phyloP scores from a whole-genome alignment of 2,113 vertebrate species.

The Scalopus aquaticus region DNA sequence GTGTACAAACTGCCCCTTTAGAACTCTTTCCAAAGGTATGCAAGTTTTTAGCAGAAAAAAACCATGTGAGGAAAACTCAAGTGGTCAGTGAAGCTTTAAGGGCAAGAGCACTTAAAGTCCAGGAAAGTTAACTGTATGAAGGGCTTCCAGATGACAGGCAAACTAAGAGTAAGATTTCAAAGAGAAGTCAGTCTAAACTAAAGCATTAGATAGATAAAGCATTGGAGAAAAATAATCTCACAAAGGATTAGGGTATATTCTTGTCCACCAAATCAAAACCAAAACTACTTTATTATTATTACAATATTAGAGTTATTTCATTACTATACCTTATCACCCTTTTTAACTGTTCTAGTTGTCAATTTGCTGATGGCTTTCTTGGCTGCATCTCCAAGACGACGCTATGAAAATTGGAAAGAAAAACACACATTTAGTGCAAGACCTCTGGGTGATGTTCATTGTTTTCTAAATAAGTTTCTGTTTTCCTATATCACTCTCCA shows the following conservation, averaged over 20 bases:
- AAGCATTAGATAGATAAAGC: background rate
- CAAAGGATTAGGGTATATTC: background rate
- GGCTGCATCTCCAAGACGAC: constrained; percentile 96
- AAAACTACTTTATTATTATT: background rate
- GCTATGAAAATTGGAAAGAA: constrained; percentile 86
- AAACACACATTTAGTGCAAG: constrained; percentile 72
- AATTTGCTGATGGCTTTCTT: constrained; percentile 98
- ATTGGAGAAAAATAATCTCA: background rate
- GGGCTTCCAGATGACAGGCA: background rate
- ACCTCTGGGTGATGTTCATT: constrained; percentile 59
- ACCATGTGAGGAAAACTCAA: background rate
- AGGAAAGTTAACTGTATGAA: background rate
- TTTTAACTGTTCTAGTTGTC: constrained; percentile 96
- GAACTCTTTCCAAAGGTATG: background rate
- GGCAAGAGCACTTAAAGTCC: background rate
- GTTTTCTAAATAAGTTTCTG: constrained; percentile 54
- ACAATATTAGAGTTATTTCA: background rate
- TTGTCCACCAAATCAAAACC: constrained; percentile 6
- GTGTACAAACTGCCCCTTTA: background rate
- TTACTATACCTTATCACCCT: constrained; percentile 95
- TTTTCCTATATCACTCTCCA: constrained; percentile 9
- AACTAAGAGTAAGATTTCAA: background rate
- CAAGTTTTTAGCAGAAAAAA: background rate
- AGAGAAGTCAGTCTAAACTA: background rate
- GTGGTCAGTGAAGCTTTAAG: background rate